Percentiles rank a stretch among this genome's conserved stretches.
phyloP scores from a whole-genome alignment of 2,888 invertebrate species.

The Acanthacorydalis orientalis region DNA sequence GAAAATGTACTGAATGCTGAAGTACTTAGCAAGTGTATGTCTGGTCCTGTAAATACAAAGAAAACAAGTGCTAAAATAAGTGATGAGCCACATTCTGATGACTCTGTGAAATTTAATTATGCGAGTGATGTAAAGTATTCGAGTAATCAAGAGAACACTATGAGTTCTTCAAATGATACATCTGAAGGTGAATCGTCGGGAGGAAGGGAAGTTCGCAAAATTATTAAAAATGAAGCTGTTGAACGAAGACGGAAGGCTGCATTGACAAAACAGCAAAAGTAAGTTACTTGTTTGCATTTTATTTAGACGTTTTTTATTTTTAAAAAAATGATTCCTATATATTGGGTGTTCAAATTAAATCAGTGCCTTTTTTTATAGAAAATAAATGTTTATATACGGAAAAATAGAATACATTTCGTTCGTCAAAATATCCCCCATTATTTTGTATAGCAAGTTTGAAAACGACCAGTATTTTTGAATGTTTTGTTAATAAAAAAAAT shows the following conservation, averaged over 20 bases:
- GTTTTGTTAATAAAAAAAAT: too few species aligned
- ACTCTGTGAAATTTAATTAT: conserved; percentile 2
- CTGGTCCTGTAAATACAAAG: conserved; percentile 1
- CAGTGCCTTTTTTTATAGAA: too few species aligned
- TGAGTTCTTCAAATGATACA: conserved; percentile 5
- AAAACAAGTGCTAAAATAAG: conserved; percentile 2
- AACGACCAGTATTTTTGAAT: too few species aligned
- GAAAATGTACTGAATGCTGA: neutral
- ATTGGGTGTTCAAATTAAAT: too few species aligned
- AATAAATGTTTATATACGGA: too few species aligned
- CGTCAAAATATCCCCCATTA: too few species aligned
- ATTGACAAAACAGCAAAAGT: conserved; percentile 27
- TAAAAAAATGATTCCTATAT: too few species aligned
- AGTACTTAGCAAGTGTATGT: neutral
- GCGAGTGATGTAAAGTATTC: neutral
- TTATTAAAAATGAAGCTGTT: conserved; percentile 33
- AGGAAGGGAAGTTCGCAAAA: conserved; percentile 42
- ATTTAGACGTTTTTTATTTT: too few species aligned
- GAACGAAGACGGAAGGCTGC: conserved; percentile 24
- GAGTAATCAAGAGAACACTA: neutral
- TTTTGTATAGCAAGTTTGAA: too few species aligned
- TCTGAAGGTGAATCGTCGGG: conserved; percentile 47
- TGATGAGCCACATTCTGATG: conserved; percentile 6
- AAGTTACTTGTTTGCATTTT: conserved; percentile 18
- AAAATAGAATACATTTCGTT: too few species aligned